phyloP scores from a whole-genome alignment of 2,797 vertebrate genomes.

The Neoniphon sammara region DNA sequence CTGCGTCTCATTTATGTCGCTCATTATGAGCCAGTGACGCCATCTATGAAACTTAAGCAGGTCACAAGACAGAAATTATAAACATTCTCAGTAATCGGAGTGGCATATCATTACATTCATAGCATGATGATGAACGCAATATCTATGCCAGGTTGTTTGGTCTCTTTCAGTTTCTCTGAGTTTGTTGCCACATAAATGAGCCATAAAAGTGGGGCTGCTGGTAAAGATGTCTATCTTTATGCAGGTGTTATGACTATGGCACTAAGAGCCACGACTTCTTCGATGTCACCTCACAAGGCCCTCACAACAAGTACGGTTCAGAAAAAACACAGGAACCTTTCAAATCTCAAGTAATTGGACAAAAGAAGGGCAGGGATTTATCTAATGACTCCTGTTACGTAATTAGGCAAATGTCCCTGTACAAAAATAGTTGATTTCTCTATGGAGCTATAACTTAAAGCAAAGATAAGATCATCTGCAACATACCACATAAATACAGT shows the following conservation, averaged over 20 bases:
- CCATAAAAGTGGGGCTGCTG: constrained; percentile 78
- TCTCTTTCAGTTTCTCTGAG: constrained; percentile 59
- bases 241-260: constrained; percentile 83
- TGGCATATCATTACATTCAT: constrained; percentile 66
- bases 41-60: constrained; percentile 32
- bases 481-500: not conserved
- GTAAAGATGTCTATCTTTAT: constrained; percentile 84
- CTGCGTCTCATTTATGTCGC: constrained; percentile 46
- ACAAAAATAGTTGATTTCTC: constrained; percentile 14
- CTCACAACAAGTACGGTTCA: constrained; percentile 41
- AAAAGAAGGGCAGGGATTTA: constrained; percentile 39
- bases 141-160: constrained; percentile 53
- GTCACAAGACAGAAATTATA: constrained; percentile 46
- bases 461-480: constrained; percentile 15
- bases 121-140: constrained; percentile 27
- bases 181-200: constrained; percentile 81
- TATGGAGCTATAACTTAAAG: not conserved
- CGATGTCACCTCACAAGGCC: constrained; percentile 65
- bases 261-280: constrained; percentile 65
- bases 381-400: constrained; percentile 36
- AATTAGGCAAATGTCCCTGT: constrained; percentile 57
- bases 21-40: constrained; percentile 22
- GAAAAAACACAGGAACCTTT: constrained; percentile 23
- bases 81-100: constrained; percentile 46
- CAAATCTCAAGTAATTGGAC: constrained; percentile 3